Evolutionary conservation across 2,797 vertebrate genomes (phyloP), one percentile per base, ranked within the genome.

Genomic region (Schizopygopsis pylzovi): DNA sequence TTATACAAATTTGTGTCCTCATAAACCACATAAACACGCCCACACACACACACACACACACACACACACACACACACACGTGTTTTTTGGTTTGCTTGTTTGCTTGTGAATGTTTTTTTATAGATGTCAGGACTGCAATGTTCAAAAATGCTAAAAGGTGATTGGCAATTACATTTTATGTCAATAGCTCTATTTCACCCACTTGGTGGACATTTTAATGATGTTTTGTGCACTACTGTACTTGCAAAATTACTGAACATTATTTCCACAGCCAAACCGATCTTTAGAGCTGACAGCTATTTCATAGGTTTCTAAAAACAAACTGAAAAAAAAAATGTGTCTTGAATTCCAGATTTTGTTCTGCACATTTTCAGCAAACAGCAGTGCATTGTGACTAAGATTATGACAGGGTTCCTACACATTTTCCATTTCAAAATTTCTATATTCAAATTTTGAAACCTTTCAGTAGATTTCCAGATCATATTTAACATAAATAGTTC

Each of bases 161-260:
- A 41, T 65, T 83, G 83, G 79, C 83, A 85, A 82, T 84, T 79
- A 56, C 49, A 78, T 39, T 79, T 41, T 87, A 65, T 56, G 28
- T 82, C 65, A 22, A 78, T 73, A 37, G 28, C 65, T 75, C 71
- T 37, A 82, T 88, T 85, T 85, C 56, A 28, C 41, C 73, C 18
- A 71, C 52, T 49, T 47, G 37, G 71, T 71, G 41, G 28, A 67
- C 4, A 25, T 61, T 59, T 77, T 81, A 28, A 83, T 65, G 4
- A 52, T 39, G 41, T 8, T 59, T 73, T 77, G 83, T 77, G 41
- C 47, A 67, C 65, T 72, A 20, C 41, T 80, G 43, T 79, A n/a
- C 5, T 43, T 70, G 59, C 6, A 12, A n/a, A 37, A n/a, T 16
- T 37, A 28, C 41, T 39, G 41, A 63, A 73, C 39, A 47, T 73